Conservation (phyloP, 2,113 vertebrate species). For the Ochotona curzoniae region DNA sequence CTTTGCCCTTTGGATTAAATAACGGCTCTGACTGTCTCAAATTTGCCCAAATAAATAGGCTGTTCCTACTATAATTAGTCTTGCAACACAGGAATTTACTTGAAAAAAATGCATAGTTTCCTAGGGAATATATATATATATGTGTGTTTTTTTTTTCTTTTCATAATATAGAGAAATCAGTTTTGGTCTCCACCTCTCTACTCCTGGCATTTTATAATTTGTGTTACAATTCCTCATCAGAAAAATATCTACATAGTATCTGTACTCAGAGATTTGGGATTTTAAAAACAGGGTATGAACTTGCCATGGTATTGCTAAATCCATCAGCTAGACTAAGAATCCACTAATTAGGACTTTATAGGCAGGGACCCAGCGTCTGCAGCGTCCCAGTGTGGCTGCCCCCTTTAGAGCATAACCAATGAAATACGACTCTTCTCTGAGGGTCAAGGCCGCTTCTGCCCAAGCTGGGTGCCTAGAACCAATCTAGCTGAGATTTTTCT, state of each 20-base stretch:
- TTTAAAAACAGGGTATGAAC: not conserved
- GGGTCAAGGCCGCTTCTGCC: not conserved
- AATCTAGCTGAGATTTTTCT: not conserved
- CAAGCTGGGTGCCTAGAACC: not conserved
- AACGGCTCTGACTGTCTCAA: slow-evolving; percentile 46
- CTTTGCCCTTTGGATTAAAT: slow-evolving; percentile 56
- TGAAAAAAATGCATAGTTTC: slow-evolving; percentile 33
- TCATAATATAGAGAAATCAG: not conserved
- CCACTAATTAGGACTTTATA: not conserved
- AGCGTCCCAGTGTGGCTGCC: not conserved
- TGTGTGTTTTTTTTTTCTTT: too few species aligned
- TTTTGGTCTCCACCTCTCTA: not conserved
- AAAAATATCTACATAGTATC: not conserved
- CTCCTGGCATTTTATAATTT: slow-evolving; percentile 18
- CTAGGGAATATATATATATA: not conserved
- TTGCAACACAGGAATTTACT: slow-evolving; percentile 17
- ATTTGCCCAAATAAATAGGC: slow-evolving; percentile 61
- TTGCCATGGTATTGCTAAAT: not conserved
- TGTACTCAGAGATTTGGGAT: not conserved
- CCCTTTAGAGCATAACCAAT: not conserved
- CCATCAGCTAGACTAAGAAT: not conserved
- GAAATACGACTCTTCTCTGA: not conserved
- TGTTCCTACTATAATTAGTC: slow-evolving; percentile 38
- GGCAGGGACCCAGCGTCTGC: not conserved
- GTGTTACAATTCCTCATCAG: not conserved